Evolutionary conservation across 2,888 invertebrate genomes (phyloP), one percentile per base, ranked within the genome.

Genomic region (Chrysolina americana): DNA sequence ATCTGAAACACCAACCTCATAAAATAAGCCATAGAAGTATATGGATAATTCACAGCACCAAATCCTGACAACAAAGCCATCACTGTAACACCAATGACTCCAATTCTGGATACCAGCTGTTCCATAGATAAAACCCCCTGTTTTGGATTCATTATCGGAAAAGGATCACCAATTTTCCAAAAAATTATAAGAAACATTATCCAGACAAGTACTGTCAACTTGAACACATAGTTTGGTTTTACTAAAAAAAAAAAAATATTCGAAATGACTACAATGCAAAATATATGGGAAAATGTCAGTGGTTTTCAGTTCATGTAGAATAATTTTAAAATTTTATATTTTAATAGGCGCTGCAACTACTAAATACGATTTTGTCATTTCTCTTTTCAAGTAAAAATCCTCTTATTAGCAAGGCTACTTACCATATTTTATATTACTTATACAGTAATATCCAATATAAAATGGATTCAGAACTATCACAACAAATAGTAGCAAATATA

Each of bases 41-140:
- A 99, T 0, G 99, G 99, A 88, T 98, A 99, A 89, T 98, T 99
- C 11, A 99, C 99, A 65, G 99, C 99, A 91, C 99, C 99, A 90
- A 99, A 99, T 0, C 99, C 99, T 2, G 99, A 99, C 2, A 99
- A 89, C 53, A 99, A 90, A 0, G 99, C 99, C 99, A 99, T 99
- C 0, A 98, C 96, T 0, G 99, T 99, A 0, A 99, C 99, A 0
- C 99, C 99, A 78, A 99, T 97, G 0, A 99, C 98, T 41, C 99
- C 99, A 74, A 99, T 97, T 77, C 99, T 92, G 23, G 98, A 98
- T 47, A 99, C 98, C 44, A 97, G 94, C 89, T 95, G 94, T 84
- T 95, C 95, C 88, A 98, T 98, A 0, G 96, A 96, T 74, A 93
- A 91, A 73, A 95, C 93, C 63, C 98, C 98, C 90, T 98, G 97